These are phyloP conservation scores for Alosa sapidissima DNA, from an alignment of 2,797 vertebrate species.

Conservation along the genomic window DNA sequence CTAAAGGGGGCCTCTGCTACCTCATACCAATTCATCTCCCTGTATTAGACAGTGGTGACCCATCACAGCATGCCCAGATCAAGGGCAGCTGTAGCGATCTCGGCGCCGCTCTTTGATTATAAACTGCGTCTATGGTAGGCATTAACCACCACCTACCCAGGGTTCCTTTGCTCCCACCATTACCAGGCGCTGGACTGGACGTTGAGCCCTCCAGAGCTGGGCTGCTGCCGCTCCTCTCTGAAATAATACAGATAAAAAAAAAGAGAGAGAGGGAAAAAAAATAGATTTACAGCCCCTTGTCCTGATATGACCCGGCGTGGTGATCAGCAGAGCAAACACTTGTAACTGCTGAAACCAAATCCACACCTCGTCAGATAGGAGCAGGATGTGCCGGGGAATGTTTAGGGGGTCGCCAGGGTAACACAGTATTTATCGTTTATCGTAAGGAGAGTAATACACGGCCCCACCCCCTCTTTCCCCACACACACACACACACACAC, in stretches of 20 bases:
- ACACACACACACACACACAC: background rate
- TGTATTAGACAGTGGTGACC: background rate
- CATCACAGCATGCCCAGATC: background rate
- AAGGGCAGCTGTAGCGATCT: background rate
- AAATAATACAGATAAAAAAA: constrained; percentile 64
- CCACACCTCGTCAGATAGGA: constrained; percentile 13
- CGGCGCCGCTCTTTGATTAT: background rate
- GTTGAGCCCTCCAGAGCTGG: constrained; percentile 55
- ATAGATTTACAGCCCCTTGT: constrained; percentile 63
- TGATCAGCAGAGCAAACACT: constrained; percentile 51
- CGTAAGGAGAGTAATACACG: background rate
- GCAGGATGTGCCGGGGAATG: background rate
- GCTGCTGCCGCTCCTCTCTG: constrained; percentile 50
- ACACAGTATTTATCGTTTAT: constrained; percentile 4
- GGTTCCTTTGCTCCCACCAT: constrained; percentile 12
- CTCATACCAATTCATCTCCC: background rate
- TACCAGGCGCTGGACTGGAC: constrained; percentile 49
- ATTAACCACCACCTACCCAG: background rate
- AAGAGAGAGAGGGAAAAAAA: constrained; percentile 15
- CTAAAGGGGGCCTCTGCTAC: background rate
- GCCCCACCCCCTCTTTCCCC: background rate
- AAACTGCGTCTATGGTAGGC: background rate
- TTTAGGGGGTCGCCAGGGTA: background rate
- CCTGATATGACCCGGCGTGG: constrained; percentile 50
- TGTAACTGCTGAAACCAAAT: constrained; percentile 39